Conservation (phyloP, 2,888 invertebrate species). For the Notodonta dromedarius region DNA sequence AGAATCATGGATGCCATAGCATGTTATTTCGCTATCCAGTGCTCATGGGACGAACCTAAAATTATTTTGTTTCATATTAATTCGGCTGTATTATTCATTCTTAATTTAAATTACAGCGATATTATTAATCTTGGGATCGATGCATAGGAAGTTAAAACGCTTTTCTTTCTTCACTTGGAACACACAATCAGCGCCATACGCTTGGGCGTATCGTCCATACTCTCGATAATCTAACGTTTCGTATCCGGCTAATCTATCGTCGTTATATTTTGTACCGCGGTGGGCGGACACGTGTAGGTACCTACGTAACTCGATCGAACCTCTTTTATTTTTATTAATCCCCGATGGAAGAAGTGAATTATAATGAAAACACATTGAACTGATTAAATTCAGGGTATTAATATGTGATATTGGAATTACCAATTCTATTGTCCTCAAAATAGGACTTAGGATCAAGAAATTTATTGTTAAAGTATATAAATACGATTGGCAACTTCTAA, state of each 20-base stretch:
- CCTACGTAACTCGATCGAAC: slow-evolving; percentile 51
- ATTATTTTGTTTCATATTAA: too few species aligned
- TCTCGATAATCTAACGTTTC: slow-evolving; percentile 59
- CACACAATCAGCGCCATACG: slow-evolving; percentile 47
- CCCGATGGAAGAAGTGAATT: slow-evolving; percentile 8
- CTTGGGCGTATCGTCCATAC: slow-evolving; percentile 61
- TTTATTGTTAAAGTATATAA: too few species aligned
- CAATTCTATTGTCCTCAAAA: too few species aligned
- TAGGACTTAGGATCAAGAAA: too few species aligned
- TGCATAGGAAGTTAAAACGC: not conserved
- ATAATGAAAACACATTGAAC: slow-evolving; percentile 10
- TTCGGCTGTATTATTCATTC: too few species aligned
- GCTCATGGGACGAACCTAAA: too few species aligned
- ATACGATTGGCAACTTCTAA: too few species aligned
- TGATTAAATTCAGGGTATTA: slow-evolving; percentile 1
- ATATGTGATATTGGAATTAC: not conserved
- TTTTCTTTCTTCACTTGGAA: slow-evolving; percentile 15
- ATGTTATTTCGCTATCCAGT: not conserved
- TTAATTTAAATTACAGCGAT: too few species aligned
- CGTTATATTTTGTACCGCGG: slow-evolving; percentile 57
- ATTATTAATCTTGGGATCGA: too few species aligned
- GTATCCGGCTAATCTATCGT: slow-evolving; percentile 74
- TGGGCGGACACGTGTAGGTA: slow-evolving; percentile 58
- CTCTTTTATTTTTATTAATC: slow-evolving; percentile 37
- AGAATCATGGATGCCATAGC: too few species aligned